phyloP scores from a whole-genome alignment of 2,113 vertebrate species.

The Rattus rattus region DNA sequence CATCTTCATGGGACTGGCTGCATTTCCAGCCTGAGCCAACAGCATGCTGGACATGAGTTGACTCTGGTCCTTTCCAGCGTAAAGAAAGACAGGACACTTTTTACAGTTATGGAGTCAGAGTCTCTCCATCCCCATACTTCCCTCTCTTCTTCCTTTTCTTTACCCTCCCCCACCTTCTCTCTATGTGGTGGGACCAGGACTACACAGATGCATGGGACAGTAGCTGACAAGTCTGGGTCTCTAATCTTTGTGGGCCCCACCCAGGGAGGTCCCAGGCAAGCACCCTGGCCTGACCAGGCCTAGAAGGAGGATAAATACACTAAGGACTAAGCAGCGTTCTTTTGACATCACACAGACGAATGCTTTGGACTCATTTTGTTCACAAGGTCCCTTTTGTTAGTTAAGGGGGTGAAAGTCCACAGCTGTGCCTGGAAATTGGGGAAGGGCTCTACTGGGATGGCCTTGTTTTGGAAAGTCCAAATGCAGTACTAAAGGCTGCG shows the following conservation, averaged over 20 bases:
- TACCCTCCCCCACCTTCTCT: background rate
- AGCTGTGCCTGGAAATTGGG: constrained; percentile 60
- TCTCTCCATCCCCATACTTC: too few species aligned
- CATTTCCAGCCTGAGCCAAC: background rate
- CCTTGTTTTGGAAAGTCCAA: constrained; percentile 76
- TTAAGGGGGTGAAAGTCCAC: constrained; percentile 63
- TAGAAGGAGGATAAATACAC: constrained; percentile 42
- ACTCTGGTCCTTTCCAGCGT: background rate
- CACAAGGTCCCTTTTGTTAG: constrained; percentile 64
- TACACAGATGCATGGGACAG: background rate
- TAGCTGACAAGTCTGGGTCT: background rate
- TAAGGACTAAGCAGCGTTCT: background rate
- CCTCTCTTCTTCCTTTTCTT: background rate
- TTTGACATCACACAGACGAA: constrained; percentile 37
- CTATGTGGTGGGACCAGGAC: constrained; percentile 63
- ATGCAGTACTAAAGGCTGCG: constrained; percentile 74
- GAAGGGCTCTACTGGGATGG: constrained; percentile 61
- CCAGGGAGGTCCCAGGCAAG: background rate
- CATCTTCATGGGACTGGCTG: background rate
- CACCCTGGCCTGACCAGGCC: background rate
- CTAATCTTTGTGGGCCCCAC: background rate
- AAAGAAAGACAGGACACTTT: constrained; percentile 61
- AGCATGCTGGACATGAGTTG: background rate
- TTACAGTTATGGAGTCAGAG: constrained; percentile 51
- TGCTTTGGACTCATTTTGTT: constrained; percentile 57